Percentiles rank a stretch among this genome's conserved stretches.
These are phyloP conservation scores for Hyla sarda DNA, from an alignment of 2,113 vertebrate genomes.

Conservation along the genomic window DNA sequence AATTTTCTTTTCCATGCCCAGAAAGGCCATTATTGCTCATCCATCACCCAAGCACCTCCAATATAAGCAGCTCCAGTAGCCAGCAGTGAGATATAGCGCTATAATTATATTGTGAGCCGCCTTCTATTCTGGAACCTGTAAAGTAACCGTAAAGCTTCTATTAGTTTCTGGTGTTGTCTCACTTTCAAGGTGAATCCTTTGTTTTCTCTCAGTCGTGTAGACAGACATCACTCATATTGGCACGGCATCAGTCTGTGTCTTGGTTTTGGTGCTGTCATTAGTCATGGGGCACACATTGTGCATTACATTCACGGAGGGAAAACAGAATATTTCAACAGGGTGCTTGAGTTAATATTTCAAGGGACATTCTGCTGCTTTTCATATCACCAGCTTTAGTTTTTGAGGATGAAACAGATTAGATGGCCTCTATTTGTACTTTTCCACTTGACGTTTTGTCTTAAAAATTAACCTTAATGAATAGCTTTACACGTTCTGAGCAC, in stretches of 20 bases:
- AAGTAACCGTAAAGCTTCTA: not conserved
- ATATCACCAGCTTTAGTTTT: not conserved
- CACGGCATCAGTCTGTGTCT: not conserved
- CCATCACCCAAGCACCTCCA: constrained; percentile 13
- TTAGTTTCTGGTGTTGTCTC: not conserved
- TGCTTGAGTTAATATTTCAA: not conserved
- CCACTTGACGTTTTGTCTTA: not conserved
- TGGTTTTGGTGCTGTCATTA: no score
- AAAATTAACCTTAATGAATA: not conserved
- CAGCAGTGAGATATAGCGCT: not conserved
- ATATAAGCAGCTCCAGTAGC: constrained; percentile 4
- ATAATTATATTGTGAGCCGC: constrained; percentile 1
- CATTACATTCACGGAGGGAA: not conserved
- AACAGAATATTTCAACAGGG: not conserved
- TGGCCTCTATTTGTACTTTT: not conserved
- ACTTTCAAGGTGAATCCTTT: constrained; percentile 40
- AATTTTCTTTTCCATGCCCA: constrained; percentile 41
- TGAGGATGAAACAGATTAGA: not conserved
- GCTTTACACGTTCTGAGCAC: not conserved
- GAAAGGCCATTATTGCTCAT: constrained; percentile 30
- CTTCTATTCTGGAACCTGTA: not conserved
- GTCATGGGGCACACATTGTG: not conserved
- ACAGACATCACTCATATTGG: not conserved
- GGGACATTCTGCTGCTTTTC: not conserved
- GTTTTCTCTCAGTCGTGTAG: not conserved